Percentiles rank a stretch among this genome's conserved stretches.
Conservation (phyloP, 1,140 invertebrate species). For the Spodoptera litura region DNA sequence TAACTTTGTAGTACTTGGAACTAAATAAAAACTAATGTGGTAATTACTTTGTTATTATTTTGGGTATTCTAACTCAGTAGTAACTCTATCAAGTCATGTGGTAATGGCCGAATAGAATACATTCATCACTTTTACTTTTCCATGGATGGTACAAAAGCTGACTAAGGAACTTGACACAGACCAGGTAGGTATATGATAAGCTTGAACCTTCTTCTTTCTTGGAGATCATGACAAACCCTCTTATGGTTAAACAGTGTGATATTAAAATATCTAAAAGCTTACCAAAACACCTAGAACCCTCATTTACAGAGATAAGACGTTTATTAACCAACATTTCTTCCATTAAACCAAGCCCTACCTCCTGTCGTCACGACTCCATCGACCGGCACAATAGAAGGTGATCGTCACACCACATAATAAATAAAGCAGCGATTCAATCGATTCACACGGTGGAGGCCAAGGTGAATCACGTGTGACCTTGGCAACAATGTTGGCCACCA, state of each 20-base stretch:
- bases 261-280: too few relatives aligned
- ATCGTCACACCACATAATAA: slow-evolving; percentile 9
- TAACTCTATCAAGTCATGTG: background rate
- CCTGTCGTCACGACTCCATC: background rate
- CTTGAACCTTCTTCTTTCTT: too few relatives aligned
- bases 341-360: too few relatives aligned
- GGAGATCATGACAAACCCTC: too few relatives aligned
- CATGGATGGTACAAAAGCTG: too few relatives aligned
- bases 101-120: background rate
- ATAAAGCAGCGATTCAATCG: slow-evolving; percentile 13
- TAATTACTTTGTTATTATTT: background rate
- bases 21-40: background rate
- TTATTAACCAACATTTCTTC: too few relatives aligned
- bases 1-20: background rate
- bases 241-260: background rate
- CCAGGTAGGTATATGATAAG: too few relatives aligned
- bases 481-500: slow-evolving; percentile 25
- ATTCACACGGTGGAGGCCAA: slow-evolving; percentile 15
- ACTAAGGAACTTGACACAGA: too few relatives aligned
- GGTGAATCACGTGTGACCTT: slow-evolving; percentile 7
- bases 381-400: background rate
- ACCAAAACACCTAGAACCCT: too few relatives aligned
- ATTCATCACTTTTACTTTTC: too few relatives aligned
- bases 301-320: too few relatives aligned
- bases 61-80: background rate